Percentiles rank a stretch among this genome's conserved stretches.
Evolutionary conservation across 2,113 vertebrate genomes (phyloP).

Genomic region (Amia ocellicauda): DNA sequence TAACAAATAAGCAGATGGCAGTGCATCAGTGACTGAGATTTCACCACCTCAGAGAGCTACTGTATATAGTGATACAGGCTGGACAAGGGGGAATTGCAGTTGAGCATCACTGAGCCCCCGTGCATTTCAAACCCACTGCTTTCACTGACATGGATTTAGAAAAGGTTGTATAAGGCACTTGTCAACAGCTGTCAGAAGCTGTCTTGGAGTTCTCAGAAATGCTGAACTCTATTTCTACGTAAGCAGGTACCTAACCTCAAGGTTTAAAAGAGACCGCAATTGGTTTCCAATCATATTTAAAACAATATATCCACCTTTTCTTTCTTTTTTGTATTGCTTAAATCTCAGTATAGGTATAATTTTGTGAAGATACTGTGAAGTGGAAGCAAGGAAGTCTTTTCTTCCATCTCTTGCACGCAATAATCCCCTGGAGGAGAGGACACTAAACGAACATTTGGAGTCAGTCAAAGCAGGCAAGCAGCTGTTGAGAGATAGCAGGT

Average conservation of each 20-base stretch:
- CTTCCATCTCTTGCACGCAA: not conserved
- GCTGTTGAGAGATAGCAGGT: constrained; percentile 57
- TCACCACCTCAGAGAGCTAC: not conserved
- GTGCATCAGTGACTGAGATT: not conserved
- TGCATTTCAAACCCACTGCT: not conserved
- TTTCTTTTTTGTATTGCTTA: too few relatives aligned
- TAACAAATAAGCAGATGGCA: constrained; percentile 11
- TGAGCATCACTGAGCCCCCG: not conserved
- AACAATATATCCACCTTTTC: not conserved
- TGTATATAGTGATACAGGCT: not conserved
- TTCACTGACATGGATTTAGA: not conserved
- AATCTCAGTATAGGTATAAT: not conserved
- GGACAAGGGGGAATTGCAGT: not conserved
- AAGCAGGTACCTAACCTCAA: constrained; percentile 17
- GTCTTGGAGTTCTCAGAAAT: constrained; percentile 25
- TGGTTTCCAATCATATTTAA: too few relatives aligned
- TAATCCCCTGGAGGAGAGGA: constrained; percentile 21
- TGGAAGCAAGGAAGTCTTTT: not conserved
- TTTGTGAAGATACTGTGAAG: not conserved
- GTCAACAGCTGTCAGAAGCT: constrained; percentile 41
- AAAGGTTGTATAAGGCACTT: constrained; percentile 4
- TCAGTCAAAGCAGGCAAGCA: constrained; percentile 33
- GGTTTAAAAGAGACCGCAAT: too few relatives aligned
- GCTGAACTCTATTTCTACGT: constrained; percentile 1
- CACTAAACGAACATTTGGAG: constrained; percentile 22